Evolutionary conservation across 1,140 invertebrate species (phyloP).

Genomic region (Bombyx mori): DNA sequence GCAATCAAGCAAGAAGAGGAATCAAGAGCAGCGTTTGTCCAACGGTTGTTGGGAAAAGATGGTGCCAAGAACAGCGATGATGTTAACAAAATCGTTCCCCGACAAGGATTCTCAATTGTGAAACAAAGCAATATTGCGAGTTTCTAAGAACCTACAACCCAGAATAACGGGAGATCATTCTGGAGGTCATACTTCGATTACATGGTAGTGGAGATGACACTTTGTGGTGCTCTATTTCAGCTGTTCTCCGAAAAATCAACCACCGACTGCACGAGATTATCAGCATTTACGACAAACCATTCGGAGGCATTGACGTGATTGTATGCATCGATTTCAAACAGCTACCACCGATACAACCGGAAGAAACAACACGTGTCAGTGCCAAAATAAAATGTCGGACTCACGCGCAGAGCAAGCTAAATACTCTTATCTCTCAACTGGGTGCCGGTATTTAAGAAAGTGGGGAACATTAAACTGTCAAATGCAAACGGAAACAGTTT

Average conservation of each 20-base stretch:
- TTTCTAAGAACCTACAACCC: constrained; percentile 16
- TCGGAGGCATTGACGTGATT: constrained; percentile 24
- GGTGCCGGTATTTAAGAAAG: constrained; percentile 22
- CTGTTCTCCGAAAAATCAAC: constrained; percentile 15
- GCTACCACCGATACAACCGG: constrained; percentile 11
- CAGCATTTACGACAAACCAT: constrained; percentile 19
- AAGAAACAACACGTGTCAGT: constrained; percentile 18
- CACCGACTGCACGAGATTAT: constrained; percentile 24
- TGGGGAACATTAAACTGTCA: constrained; percentile 22
- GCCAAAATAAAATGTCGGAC: constrained; percentile 20
- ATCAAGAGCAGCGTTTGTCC: constrained; percentile 21
- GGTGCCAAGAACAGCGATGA: constrained; percentile 25
- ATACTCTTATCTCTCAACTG: constrained; percentile 18
- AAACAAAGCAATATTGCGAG: constrained; percentile 21
- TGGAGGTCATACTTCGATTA: constrained; percentile 23
- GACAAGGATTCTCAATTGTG: constrained; percentile 18
- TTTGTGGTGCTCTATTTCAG: not conserved
- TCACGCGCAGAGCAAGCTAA: constrained; percentile 21
- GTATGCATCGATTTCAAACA: constrained; percentile 23
- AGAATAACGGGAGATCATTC: constrained; percentile 21
- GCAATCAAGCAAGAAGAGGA: constrained; percentile 19
- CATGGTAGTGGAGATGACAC: constrained; percentile 15
- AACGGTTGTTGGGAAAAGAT: constrained; percentile 24
- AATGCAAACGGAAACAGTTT: constrained; percentile 25
- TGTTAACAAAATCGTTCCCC: constrained; percentile 18